Percentiles rank a stretch among this genome's conserved stretches.
phyloP scores from a whole-genome alignment of 2,888 invertebrate species.

The Drosophila stalkeri region DNA sequence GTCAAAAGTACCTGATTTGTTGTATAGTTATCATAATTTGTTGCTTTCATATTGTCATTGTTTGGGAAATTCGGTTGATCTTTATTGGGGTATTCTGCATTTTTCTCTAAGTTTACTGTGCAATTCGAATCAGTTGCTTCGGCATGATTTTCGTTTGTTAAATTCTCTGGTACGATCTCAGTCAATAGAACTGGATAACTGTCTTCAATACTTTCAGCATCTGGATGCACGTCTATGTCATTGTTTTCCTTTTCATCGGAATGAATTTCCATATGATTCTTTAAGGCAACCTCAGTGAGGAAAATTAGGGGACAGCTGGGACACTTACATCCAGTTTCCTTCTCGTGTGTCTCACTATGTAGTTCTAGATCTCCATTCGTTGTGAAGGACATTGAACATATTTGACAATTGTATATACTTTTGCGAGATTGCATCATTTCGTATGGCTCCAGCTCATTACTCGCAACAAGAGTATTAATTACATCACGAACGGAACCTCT shows the following conservation, averaged over 20 bases:
- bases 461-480: not conserved
- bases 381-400: not conserved
- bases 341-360: not conserved
- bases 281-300: not conserved
- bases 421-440: not conserved
- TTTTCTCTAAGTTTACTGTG: not conserved
- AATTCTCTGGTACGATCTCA: not conserved
- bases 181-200: not conserved
- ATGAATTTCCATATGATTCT: conserved; percentile 1
- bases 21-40: not conserved
- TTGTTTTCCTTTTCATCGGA: not conserved
- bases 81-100: not conserved
- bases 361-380: too few relatives aligned
- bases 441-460: not conserved
- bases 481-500: not conserved
- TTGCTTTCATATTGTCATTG: not conserved
- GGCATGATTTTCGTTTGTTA: not conserved
- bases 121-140: not conserved
- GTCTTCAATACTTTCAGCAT: not conserved
- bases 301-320: not conserved
- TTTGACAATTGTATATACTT: not conserved
- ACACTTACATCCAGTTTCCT: not conserved
- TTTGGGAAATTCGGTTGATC: not conserved
- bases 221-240: not conserved
- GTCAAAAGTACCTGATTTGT: not conserved